phyloP scores from a whole-genome alignment of 37 sponge, comb jelly and placozoan genomes.

The Chondrilla cf. caribensis region DNA sequence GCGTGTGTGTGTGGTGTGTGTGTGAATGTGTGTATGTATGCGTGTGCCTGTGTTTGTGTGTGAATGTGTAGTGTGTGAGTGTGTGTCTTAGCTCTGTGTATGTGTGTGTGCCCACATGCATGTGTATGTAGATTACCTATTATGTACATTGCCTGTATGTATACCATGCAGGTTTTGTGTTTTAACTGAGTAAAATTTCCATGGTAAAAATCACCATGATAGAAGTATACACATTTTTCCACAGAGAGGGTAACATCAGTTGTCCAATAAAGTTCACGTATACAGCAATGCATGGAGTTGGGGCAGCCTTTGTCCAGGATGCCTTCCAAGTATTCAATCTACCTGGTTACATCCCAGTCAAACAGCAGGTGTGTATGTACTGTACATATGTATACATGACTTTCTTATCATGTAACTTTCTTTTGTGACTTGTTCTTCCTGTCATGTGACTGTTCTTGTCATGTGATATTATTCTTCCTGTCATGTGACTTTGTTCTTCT shows the following conservation, averaged over 20 bases:
- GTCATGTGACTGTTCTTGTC: too few relatives aligned
- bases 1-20: too few relatives aligned
- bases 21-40: too few relatives aligned
- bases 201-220: too few relatives aligned
- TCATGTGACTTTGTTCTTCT: not conserved
- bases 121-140: too few relatives aligned
- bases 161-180: too few relatives aligned
- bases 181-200: too few relatives aligned
- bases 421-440: not conserved
- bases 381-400: not conserved
- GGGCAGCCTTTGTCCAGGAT: conserved; percentile 57
- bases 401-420: not conserved
- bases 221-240: not conserved
- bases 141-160: too few relatives aligned
- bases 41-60: too few relatives aligned
- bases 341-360: conserved; percentile 67
- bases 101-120: not conserved
- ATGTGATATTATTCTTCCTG: too few relatives aligned
- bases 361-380: conserved; percentile 55
- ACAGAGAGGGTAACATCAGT: conserved; percentile 15
- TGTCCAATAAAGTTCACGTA: conserved; percentile 65
- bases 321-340: conserved; percentile 78
- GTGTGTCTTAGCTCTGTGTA: not conserved
- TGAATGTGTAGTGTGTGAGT: not conserved
- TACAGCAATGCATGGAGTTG: conserved; percentile 99